Evolutionary conservation across 2,113 vertebrate species (phyloP).

Genomic region (Corydoras sp.): DNA sequence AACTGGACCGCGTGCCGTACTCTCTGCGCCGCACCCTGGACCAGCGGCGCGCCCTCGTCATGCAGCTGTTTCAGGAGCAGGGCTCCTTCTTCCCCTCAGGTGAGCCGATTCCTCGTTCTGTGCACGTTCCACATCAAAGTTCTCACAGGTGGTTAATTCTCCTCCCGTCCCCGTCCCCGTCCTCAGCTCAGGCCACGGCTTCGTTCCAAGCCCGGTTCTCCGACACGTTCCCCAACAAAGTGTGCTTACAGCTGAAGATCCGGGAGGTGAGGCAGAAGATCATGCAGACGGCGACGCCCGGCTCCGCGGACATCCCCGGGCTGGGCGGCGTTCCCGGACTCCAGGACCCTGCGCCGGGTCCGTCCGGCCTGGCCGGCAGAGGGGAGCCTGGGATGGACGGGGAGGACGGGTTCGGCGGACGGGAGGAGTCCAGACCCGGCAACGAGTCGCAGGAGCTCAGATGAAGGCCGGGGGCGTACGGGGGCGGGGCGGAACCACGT

Average conservation of each 20-base stretch:
- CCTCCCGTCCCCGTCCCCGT: not conserved
- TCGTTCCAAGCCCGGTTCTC: slow-evolving; percentile 84
- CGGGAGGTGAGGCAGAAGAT: slow-evolving; percentile 92
- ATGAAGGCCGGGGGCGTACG: slow-evolving; percentile 26
- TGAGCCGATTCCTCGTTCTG: slow-evolving; percentile 35
- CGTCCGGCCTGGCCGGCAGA: slow-evolving; percentile 45
- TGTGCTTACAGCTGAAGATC: slow-evolving; percentile 90
- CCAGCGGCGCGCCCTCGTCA: slow-evolving; percentile 84
- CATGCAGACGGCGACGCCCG: slow-evolving; percentile 84
- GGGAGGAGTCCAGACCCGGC: slow-evolving; percentile 58
- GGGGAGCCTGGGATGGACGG: slow-evolving; percentile 52
- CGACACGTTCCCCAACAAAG: slow-evolving; percentile 87
- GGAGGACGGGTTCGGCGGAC: slow-evolving; percentile 48
- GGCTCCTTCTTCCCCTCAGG: slow-evolving; percentile 85
- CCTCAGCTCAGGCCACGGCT: slow-evolving; percentile 81
- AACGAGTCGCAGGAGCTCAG: slow-evolving; percentile 38
- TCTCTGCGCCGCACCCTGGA: slow-evolving; percentile 84
- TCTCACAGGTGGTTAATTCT: too few species aligned
- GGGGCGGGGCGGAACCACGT: too few species aligned
- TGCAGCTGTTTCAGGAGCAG: slow-evolving; percentile 91
- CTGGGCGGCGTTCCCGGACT: not conserved
- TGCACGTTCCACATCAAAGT: too few species aligned
- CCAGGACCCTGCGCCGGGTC: slow-evolving; percentile 37
- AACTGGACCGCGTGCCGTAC: slow-evolving; percentile 78
- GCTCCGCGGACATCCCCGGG: slow-evolving; percentile 56